phyloP scores from a whole-genome alignment of 2,113 vertebrate genomes.

The Amphiprion percula region DNA sequence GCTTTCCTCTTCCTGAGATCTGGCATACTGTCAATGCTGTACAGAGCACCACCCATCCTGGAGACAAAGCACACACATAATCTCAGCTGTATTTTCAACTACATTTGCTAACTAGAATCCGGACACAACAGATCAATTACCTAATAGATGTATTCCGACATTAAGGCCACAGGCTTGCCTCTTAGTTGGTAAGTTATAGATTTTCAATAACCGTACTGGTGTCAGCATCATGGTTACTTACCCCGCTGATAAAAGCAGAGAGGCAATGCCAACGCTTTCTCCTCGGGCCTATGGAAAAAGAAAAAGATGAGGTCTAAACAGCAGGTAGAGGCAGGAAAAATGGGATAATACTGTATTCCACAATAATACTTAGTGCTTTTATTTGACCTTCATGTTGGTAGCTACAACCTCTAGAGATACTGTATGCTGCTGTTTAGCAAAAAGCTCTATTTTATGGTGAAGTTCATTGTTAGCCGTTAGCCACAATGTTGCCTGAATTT shows the following conservation, averaged over 20 bases:
- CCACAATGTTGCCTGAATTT: conserved; percentile 11
- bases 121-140: conserved; percentile 8
- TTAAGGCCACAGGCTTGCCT: conserved; percentile 11
- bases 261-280: conserved; percentile 84
- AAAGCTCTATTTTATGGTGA: not conserved
- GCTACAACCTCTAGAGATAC: not conserved
- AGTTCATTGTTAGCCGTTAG: not conserved
- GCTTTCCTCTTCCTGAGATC: conserved; percentile 99
- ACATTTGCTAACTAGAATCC: conserved; percentile 10
- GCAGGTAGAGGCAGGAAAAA: conserved; percentile 9
- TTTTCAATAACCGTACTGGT: conserved; percentile 18
- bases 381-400: conserved; percentile 1
- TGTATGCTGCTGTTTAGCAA: not conserved
- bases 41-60: conserved; percentile 96
- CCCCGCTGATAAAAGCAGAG: conserved; percentile 85
- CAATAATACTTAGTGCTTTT: not conserved
- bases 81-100: conserved; percentile 17
- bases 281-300: conserved; percentile 86
- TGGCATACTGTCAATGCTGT: conserved; percentile 99
- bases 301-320: conserved; percentile 36
- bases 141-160: conserved; percentile 17
- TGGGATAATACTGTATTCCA: conserved; percentile 1
- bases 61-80: conserved; percentile 49
- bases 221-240: conserved; percentile 64
- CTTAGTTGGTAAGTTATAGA: conserved; percentile 28